Base-by-base conservation (phyloP, 1,140 invertebrate species). In the Notospermus geniculatus region DNA sequence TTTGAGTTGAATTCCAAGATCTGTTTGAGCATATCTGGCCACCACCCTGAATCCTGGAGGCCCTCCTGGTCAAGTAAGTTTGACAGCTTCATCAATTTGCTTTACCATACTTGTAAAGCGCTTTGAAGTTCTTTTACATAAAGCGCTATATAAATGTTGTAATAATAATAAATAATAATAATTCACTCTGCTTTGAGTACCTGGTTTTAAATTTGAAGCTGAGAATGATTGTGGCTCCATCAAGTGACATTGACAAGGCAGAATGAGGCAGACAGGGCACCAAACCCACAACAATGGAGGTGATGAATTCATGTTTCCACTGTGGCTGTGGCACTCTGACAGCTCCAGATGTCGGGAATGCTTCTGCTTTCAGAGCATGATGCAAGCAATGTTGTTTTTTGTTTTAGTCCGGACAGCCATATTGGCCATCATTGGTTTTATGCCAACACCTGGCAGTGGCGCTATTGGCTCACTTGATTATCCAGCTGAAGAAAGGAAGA, bases 11-110 rank as follows among this genome's bases (percentile, higher is more conserved):
- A 93, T 71, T 95, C 93, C 79, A 97, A 97, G 81, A 96, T 98
- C 75, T 98, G 95, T 80, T 82, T 98, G 45, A 95, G 91, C 66
- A 98, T 98, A 71, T 97, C 93, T 68, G 93, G 92, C n/a, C 89
- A 96, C 83, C 95, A 98, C 82, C 95, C 95, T 17, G 95, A 97
- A 81, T 94, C 92, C 17, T 98, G 95, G 95, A 91, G 94, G 72
- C 94, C 94, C 50, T 94, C 91, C 17, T 97, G 94, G 95, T 95
- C 93, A 54, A 85, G 84, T 85, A 73, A 75, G 81, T 74, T 41
- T n/a, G n/a, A n/a, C n/a, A n/a, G n/a, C n/a, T n/a, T n/a, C n/a
- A n/a, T n/a, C n/a, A n/a, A n/a, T n/a, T n/a, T n/a, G n/a, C n/a
- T n/a, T n/a, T n/a, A n/a, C n/a, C n/a, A n/a, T n/a, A n/a, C n/a